These are phyloP conservation scores for Mareca strepera DNA, from an alignment of 2,797 vertebrate species.

Conservation along the genomic window DNA sequence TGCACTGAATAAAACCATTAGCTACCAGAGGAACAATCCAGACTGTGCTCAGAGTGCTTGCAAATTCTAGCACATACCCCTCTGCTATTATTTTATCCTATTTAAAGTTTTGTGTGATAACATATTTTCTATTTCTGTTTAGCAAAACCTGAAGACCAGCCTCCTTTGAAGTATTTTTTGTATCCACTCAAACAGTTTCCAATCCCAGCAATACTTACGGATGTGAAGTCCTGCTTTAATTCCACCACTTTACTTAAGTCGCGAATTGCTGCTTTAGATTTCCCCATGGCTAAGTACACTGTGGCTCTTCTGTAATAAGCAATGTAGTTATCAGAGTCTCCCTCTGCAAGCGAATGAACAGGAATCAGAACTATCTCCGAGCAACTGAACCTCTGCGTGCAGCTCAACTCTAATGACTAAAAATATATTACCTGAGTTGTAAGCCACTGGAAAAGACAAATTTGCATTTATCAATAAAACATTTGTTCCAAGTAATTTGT, in stretches of 20 bases:
- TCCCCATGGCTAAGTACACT: constrained; percentile 96
- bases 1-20: not conserved
- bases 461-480: not conserved
- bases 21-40: not conserved
- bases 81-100: not conserved
- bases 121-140: not conserved
- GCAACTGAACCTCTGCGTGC: not conserved
- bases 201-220: constrained; percentile 82
- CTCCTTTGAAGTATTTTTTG: not conserved
- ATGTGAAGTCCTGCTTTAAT: constrained; percentile 97
- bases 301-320: constrained; percentile 97
- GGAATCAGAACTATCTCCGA: constrained; percentile 33
- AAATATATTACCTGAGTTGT: not conserved
- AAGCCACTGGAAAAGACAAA: not conserved
- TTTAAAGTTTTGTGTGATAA: constrained; percentile 18
- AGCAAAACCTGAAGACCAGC: not conserved
- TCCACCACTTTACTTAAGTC: constrained; percentile 96
- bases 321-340: constrained; percentile 94
- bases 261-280: constrained; percentile 96
- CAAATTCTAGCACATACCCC: not conserved
- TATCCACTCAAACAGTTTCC: not conserved
- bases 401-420: not conserved
- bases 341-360: constrained; percentile 82
- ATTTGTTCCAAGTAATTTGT: not conserved
- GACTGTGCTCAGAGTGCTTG: not conserved